Conservation (phyloP, 1,140 invertebrate genomes). For the Drosophila mayri region DNA sequence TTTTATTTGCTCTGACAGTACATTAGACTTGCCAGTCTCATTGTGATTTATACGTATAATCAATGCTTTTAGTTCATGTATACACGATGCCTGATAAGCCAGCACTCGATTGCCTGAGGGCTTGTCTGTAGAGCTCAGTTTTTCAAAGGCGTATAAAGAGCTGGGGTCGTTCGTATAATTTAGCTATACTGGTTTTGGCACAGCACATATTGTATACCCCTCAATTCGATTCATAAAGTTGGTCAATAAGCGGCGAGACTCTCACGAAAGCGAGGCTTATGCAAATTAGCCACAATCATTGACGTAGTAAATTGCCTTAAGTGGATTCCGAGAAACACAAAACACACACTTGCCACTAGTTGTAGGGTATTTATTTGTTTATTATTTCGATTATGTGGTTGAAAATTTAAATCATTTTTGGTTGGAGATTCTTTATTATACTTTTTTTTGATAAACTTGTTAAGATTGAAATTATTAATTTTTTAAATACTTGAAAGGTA, state of each 20-base stretch:
- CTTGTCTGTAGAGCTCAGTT: slow-evolving; percentile 6
- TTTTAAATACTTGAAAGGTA: background rate
- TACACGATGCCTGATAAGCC: slow-evolving; percentile 33
- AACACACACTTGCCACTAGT: slow-evolving; percentile 8
- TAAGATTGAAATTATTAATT: background rate
- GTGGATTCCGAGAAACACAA: slow-evolving; percentile 46
- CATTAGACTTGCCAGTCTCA: slow-evolving; percentile 23
- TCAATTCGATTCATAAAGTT: slow-evolving; percentile 40
- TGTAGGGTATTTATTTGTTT: slow-evolving; percentile 8
- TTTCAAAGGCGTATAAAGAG: background rate
- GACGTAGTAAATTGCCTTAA: slow-evolving; percentile 50
- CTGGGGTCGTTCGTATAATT: slow-evolving; percentile 24
- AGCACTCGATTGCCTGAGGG: slow-evolving; percentile 18
- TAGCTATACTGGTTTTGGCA: slow-evolving; percentile 4
- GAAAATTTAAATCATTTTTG: slow-evolving; percentile 9
- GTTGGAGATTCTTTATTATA: background rate
- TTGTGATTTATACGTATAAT: slow-evolving; percentile 29
- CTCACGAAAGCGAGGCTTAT: slow-evolving; percentile 39
- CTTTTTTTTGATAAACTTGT: background rate
- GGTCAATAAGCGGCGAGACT: slow-evolving; percentile 30
- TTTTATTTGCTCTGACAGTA: slow-evolving; percentile 31
- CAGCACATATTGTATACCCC: slow-evolving; percentile 25
- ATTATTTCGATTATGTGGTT: background rate
- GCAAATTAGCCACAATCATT: slow-evolving; percentile 51
- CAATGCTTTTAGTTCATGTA: slow-evolving; percentile 20